Evolutionary conservation across 2,888 invertebrate genomes (phyloP).

Genomic region (Gibbula magus): DNA sequence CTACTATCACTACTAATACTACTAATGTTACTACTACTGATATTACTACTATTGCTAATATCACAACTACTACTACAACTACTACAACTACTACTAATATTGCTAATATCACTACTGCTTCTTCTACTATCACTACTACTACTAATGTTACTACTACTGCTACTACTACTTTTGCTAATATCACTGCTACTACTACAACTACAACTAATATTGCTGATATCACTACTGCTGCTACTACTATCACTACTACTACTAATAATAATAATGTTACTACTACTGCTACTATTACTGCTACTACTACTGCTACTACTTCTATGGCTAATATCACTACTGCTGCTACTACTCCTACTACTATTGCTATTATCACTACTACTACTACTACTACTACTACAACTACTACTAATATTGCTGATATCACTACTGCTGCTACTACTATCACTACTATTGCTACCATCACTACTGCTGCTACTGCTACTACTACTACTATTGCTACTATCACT

Average conservation of each 20-base stretch:
- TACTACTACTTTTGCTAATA: slow-evolving; percentile 8
- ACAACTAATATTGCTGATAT: not conserved
- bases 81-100: no score
- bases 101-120: no score
- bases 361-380: slow-evolving; percentile 12
- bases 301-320: slow-evolving; percentile 6
- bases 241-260: no score
- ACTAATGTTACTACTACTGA: no score
- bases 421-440: not conserved
- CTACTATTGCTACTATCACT: slow-evolving; percentile 17
- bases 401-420: no score
- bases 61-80: no score
- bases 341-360: no score
- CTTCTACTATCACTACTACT: no score
- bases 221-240: no score
- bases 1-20: not conserved
- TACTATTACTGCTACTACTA: not conserved
- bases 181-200: slow-evolving; percentile 14
- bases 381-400: not conserved
- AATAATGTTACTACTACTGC: no score
- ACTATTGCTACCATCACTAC: not conserved
- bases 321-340: no score
- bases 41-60: no score
- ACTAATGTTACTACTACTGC: not conserved
- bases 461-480: slow-evolving; percentile 16